phyloP scores from a whole-genome alignment of 2,797 vertebrate genomes.

The Notolabrus celidotus region DNA sequence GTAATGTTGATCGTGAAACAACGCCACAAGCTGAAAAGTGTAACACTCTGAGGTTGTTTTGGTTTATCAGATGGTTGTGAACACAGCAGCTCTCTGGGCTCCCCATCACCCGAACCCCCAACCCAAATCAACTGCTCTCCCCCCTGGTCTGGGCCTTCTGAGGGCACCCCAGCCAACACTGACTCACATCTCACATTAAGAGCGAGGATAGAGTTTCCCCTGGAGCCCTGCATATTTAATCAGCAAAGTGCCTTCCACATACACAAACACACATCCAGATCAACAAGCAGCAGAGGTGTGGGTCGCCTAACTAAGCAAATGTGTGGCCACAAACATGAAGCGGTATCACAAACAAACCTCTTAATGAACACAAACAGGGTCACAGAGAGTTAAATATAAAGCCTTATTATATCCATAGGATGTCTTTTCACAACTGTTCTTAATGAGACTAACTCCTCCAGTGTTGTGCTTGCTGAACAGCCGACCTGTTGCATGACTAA shows the following conservation, averaged over 20 bases:
- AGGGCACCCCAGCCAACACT: conserved; percentile 68
- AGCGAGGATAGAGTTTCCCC: conserved; percentile 82
- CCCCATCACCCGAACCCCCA: conserved; percentile 9
- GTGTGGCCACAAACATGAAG: conserved; percentile 51
- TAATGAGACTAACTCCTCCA: conserved; percentile 61
- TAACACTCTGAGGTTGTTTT: conserved; percentile 12
- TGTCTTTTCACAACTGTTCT: conserved; percentile 42
- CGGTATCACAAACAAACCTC: conserved; percentile 42
- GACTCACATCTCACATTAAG: conserved; percentile 84
- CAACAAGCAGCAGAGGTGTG: conserved; percentile 69
- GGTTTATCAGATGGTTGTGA: conserved; percentile 24
- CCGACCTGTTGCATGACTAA: conserved; percentile 83
- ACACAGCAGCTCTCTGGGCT: conserved; percentile 38
- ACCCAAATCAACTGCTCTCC: conserved; percentile 58
- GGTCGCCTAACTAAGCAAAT: conserved; percentile 51
- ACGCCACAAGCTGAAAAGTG: background rate
- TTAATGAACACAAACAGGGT: conserved; percentile 25
- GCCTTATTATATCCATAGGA: conserved; percentile 42
- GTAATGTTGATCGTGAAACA: background rate
- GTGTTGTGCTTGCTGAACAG: conserved; percentile 66
- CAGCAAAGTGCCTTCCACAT: conserved; percentile 68
- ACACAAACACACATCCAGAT: conserved; percentile 60
- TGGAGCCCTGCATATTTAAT: conserved; percentile 85
- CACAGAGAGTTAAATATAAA: conserved; percentile 32
- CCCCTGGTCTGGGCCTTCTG: conserved; percentile 52